Conservation (phyloP, 2,888 invertebrate genomes). For the Thymelicus acteon region DNA sequence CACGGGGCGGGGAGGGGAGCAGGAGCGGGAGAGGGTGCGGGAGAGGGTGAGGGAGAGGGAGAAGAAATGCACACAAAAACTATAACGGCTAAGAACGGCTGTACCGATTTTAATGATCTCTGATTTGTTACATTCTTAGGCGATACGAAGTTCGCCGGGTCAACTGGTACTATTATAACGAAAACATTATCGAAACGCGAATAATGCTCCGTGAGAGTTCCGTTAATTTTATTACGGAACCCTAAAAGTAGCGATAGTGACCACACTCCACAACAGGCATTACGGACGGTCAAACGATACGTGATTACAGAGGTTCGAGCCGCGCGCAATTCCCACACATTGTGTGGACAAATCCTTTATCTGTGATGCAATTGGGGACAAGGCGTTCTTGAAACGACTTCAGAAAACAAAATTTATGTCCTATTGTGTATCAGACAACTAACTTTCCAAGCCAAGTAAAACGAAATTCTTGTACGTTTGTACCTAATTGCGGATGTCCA, state of each 20-base stretch:
- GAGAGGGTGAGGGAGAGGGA: too few relatives aligned
- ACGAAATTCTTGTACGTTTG: neutral
- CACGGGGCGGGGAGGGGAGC: too few relatives aligned
- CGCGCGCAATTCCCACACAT: conserved; percentile 11
- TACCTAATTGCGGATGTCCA: conserved; percentile 8
- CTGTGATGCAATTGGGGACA: conserved; percentile 17
- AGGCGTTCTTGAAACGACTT: conserved; percentile 11
- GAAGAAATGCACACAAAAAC: too few relatives aligned
- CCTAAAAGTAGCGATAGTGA: neutral
- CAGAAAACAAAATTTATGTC: conserved; percentile 10
- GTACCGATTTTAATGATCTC: too few relatives aligned
- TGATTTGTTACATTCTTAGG: too few relatives aligned
- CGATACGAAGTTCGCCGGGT: too few relatives aligned
- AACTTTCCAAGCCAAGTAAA: conserved; percentile 10
- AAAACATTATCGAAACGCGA: neutral
- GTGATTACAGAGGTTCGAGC: conserved; percentile 3
- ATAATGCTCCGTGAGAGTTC: too few relatives aligned
- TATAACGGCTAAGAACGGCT: too few relatives aligned
- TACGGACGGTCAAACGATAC: conserved; percentile 1
- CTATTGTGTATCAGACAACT: neutral
- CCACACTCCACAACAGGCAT: conserved; percentile 1
- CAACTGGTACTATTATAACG: too few relatives aligned
- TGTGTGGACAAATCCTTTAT: conserved; percentile 14
- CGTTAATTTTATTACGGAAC: neutral
- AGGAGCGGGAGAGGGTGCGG: too few relatives aligned